Evolutionary conservation across 2,113 vertebrate species (phyloP), one percentile per base, ranked within the genome.

Genomic region (Bufo gargarizans): DNA sequence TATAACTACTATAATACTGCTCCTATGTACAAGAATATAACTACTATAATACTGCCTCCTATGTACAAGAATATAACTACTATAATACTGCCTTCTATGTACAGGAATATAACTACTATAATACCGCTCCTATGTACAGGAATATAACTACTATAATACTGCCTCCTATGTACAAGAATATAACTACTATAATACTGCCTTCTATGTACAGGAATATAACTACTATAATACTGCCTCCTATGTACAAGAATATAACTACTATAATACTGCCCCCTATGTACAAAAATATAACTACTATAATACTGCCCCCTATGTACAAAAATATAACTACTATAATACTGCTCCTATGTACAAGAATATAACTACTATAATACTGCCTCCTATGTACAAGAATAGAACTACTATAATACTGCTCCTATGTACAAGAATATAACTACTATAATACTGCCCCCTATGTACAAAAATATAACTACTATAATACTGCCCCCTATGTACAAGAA

Each of bases 101-200:
- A 61, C 59, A 61, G 19, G 59, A 61, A 61, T 61, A 61, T 61
- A 61, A 61, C 16, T 61, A 61, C 59, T 61, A 61, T 61, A 61
- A 61, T 61, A 61, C 59, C 19, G 59, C 59, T 19, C 16, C 59
- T 61, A 61, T 61, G 16, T 61, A 61, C 59, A 61, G 19, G 59
- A 61, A 61, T 69, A 69, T 22, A 69, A 69, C 65, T 69, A 69
- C 65, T 69, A 69, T 69, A 69, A 69, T 22, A 69, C 65, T 69
- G 65, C 56, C n/a, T 12, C 65, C 65, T 69, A 69, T 69, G 10
- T 69, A 22, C 65, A 69, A 69, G 65, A 69, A 69, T 69, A 69
- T 69, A 33, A 69, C 65, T 69, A 69, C 65, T 69, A 69, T 69
- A 69, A 65, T 65, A 65, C 63, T 65, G 59, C 59, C 59, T 6